Conservation (phyloP, 2,888 invertebrate genomes). For the Platycnemis pennipes region DNA sequence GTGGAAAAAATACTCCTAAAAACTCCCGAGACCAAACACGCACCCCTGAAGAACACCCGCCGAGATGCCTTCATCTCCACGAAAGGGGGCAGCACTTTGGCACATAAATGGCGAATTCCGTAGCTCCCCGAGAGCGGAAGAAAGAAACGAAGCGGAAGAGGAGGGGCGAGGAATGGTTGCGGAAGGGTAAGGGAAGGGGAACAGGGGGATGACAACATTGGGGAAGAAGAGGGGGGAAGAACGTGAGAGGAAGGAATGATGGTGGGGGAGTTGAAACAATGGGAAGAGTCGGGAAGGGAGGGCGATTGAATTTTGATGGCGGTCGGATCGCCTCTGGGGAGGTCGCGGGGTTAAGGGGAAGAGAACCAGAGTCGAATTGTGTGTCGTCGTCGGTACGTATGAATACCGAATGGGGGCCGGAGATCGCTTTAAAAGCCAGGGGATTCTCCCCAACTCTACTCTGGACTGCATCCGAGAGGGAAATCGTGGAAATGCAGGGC, state of each 20-base stretch:
- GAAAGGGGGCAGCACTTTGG: no score
- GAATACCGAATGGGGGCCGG: background rate
- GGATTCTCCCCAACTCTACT: background rate
- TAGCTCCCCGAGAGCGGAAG: no score
- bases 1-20: no score
- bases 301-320: constrained; percentile 10
- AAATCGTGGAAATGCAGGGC: background rate
- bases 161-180: no score
- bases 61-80: no score
- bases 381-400: background rate
- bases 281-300: background rate
- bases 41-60: no score
- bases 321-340: background rate
- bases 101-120: no score
- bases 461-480: constrained; percentile 18
- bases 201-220: no score
- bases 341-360: background rate
- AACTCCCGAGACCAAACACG: no score
- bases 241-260: background rate
- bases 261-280: background rate
- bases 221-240: background rate
- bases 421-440: background rate
- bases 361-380: background rate
- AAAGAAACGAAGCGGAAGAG: no score
- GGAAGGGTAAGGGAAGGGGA: no score